Percentiles rank a stretch among this genome's conserved stretches.
Evolutionary conservation across 92 coral and sea anemone species (phyloP).

Genomic region (Muricea muricata): DNA sequence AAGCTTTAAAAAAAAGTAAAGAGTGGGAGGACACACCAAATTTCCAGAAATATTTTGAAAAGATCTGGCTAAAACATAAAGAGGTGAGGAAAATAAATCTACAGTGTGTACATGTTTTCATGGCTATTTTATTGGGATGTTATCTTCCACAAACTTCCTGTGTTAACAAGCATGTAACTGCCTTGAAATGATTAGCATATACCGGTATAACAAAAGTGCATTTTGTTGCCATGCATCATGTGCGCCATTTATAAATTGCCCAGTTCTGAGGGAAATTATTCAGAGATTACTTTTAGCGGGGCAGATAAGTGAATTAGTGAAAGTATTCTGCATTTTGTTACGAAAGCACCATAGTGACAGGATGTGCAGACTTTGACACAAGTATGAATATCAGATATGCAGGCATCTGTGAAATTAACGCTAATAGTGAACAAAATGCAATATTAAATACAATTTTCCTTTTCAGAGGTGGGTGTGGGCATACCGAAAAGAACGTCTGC

Average conservation of each 20-base stretch:
- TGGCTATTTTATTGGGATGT: not conserved
- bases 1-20: not conserved
- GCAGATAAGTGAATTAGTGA: no score
- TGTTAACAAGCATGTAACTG: not conserved
- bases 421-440: not conserved
- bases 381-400: not conserved
- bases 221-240: no score
- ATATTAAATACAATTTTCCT: not conserved
- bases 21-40: slow-evolving; percentile 41
- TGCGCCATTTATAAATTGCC: no score
- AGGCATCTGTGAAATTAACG: not conserved
- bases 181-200: no score
- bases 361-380: not conserved
- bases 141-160: not conserved
- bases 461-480: slow-evolving; percentile 44
- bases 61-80: slow-evolving; percentile 40
- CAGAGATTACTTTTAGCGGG: not conserved
- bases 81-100: slow-evolving; percentile 20
- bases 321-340: no score
- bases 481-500: not conserved
- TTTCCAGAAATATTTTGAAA: slow-evolving; percentile 44
- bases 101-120: not conserved
- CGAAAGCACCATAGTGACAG: no score
- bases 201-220: no score
- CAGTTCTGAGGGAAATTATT: no score